Conservation (phyloP, 1,140 invertebrate genomes). For the Nephila pilipes region DNA sequence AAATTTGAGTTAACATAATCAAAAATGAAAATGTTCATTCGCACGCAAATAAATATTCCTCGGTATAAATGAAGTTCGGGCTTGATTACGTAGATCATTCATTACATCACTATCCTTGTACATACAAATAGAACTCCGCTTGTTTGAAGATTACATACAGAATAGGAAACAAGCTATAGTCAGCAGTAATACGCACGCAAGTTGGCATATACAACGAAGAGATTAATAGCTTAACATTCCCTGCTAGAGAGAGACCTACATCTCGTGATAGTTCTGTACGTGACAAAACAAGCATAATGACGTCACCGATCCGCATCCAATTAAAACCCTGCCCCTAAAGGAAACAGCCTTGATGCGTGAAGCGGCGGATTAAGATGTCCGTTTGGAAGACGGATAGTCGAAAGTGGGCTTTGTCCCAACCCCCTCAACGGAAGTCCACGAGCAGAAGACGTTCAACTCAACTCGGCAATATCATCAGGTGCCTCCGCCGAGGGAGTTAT, state of each 20-base stretch:
- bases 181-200: constrained; percentile 36
- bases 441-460: constrained; percentile 47
- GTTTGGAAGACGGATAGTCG: constrained; percentile 67
- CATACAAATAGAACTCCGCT: background rate
- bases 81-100: constrained; percentile 6
- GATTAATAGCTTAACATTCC: constrained; percentile 68
- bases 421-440: constrained; percentile 54
- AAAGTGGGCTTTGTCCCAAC: constrained; percentile 67
- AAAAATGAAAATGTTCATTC: background rate
- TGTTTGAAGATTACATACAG: constrained; percentile 15
- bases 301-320: constrained; percentile 74
- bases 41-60: background rate
- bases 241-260: background rate
- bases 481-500: constrained; percentile 28
- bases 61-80: background rate
- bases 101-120: background rate
- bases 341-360: constrained; percentile 66
- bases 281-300: constrained; percentile 71
- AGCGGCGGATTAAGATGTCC: constrained; percentile 68
- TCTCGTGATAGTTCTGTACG: background rate
- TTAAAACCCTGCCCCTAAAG: constrained; percentile 61
- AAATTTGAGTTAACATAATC: background rate
- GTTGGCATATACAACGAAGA: constrained; percentile 33
- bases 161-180: constrained; percentile 6
- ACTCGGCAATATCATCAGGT: constrained; percentile 70